Percentiles rank a stretch among this genome's conserved stretches.
phyloP scores from a whole-genome alignment of 2,113 vertebrate species.

The Mobula birostris region DNA sequence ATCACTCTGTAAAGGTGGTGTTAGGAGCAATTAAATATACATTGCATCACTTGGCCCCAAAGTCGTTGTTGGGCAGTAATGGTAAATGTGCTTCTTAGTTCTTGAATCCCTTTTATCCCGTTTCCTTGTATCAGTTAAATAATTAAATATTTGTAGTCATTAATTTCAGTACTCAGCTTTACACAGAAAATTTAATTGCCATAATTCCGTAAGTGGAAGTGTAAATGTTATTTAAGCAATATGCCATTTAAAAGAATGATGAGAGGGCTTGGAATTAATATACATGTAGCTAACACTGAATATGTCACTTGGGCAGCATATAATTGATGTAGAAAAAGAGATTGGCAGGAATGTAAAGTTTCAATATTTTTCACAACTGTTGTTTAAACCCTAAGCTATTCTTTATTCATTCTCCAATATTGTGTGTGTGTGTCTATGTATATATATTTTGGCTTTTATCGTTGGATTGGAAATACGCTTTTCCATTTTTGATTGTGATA shows the following conservation, averaged over 20 bases:
- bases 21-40: neutral
- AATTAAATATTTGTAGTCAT: neutral
- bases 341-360: neutral
- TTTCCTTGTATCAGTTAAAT: neutral
- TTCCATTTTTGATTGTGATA: neutral
- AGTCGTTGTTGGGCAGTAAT: neutral
- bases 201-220: neutral
- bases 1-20: neutral
- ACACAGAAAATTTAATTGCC: neutral
- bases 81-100: neutral
- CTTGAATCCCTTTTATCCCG: neutral
- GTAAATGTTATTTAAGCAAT: neutral
- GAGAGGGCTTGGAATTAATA: neutral
- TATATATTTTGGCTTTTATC: neutral
- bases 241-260: neutral
- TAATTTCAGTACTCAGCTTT: neutral
- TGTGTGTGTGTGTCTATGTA: too few relatives aligned
- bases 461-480: neutral
- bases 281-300: neutral
- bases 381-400: neutral
- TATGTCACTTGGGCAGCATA: neutral
- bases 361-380: neutral
- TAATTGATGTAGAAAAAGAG: neutral
- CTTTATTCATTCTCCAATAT: neutral
- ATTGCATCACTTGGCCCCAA: neutral